Percentiles rank a stretch among this genome's conserved stretches.
These are phyloP conservation scores for Cyprinodon diabolis DNA, from an alignment of 2,797 vertebrate species.

Conservation along the genomic window DNA sequence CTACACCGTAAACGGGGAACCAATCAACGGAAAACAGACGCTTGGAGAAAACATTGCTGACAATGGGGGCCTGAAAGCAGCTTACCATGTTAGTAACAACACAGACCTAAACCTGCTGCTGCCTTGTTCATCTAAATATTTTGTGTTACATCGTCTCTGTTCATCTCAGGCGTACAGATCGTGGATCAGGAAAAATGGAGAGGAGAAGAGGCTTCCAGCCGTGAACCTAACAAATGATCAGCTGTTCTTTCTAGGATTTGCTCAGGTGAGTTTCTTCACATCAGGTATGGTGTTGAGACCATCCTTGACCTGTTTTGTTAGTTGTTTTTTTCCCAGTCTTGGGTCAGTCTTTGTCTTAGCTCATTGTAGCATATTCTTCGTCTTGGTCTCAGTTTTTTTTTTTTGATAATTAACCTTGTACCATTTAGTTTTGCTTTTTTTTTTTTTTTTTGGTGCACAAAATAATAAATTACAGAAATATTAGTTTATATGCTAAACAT, in stretches of 20 bases:
- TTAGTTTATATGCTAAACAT: no score
- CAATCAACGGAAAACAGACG: conserved; percentile 93
- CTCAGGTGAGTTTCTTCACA: conserved; percentile 84
- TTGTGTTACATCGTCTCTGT: not conserved
- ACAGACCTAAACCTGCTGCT: not conserved
- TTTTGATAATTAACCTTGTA: no score
- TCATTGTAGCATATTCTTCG: no score
- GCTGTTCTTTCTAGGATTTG: conserved; percentile 97
- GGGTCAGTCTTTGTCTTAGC: no score
- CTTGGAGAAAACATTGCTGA: conserved; percentile 97
- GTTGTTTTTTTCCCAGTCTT: no score
- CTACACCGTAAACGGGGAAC: conserved; percentile 90
- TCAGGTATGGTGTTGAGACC: no score
- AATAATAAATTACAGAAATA: no score
- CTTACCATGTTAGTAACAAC: conserved; percentile 87
- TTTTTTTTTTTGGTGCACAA: no score
- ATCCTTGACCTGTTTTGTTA: no score
- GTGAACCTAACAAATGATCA: conserved; percentile 94
- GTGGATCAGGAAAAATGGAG: conserved; percentile 87
- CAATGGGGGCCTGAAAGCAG: conserved; percentile 95
- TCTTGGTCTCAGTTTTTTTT: no score
- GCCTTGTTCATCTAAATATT: not conserved
- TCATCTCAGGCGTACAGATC: conserved; percentile 87
- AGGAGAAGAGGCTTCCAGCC: conserved; percentile 90
- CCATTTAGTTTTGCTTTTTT: no score